These are phyloP conservation scores for Notarius quadriscutis DNA, from an alignment of 2,113 vertebrate genomes.

Conservation along the genomic window DNA sequence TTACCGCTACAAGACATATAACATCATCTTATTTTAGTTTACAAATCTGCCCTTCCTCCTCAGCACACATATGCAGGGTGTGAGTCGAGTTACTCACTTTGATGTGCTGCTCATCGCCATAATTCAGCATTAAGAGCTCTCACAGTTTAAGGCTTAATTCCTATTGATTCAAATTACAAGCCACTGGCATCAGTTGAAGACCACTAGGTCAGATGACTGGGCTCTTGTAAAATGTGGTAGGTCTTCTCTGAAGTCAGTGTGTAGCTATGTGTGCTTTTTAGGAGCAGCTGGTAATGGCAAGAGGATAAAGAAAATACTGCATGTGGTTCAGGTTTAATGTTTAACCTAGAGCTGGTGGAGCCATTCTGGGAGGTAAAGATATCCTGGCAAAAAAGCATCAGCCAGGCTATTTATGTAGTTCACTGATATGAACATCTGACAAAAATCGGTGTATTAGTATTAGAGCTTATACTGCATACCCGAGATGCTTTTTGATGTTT, in stretches of 20 bases:
- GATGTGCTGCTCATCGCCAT: neutral
- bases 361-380: conserved; percentile 18
- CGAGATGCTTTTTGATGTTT: neutral
- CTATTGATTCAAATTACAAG: conserved; percentile 47
- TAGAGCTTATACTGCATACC: neutral
- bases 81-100: conserved; percentile 5
- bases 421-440: conserved; percentile 5
- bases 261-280: neutral
- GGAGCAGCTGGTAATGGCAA: conserved; percentile 37
- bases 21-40: neutral
- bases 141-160: conserved; percentile 30
- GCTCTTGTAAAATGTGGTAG: conserved; percentile 29
- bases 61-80: neutral
- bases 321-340: conserved; percentile 34
- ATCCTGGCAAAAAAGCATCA: neutral
- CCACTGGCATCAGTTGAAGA: conserved; percentile 27
- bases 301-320: neutral
- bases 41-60: neutral
- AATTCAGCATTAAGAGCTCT: conserved; percentile 6
- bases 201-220: conserved; percentile 17
- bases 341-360: conserved; percentile 12
- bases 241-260: conserved; percentile 27
- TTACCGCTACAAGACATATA: neutral
- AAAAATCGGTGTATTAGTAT: neutral
- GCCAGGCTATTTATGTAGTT: neutral